Evolutionary conservation across 2,113 vertebrate genomes (phyloP).

Genomic region (Otis tarda): DNA sequence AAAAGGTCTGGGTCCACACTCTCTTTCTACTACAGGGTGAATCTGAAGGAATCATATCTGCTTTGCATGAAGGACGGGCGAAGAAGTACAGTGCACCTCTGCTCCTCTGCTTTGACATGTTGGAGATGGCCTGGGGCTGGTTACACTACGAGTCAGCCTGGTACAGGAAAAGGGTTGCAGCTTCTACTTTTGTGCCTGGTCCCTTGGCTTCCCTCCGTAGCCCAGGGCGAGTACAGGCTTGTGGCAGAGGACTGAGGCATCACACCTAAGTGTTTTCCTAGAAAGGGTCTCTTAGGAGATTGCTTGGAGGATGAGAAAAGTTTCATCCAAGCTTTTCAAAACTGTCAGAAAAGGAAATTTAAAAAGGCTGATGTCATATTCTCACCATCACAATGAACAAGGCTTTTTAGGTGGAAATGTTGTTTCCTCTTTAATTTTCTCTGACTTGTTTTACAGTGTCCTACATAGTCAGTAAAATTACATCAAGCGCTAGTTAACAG

Average conservation of each 20-base stretch:
- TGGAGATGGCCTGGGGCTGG: neutral
- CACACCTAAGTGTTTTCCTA: neutral
- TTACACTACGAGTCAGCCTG: neutral
- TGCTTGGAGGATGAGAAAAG: neutral
- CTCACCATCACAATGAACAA: neutral
- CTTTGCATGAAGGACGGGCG: neutral
- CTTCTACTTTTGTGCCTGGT: neutral
- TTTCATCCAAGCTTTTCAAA: neutral
- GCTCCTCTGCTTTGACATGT: neutral
- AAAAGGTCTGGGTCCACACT: neutral
- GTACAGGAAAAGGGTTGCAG: neutral
- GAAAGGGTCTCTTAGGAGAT: neutral
- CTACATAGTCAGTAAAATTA: neutral
- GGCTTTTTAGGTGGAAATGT: neutral
- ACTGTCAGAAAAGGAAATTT: neutral
- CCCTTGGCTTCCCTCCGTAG: neutral
- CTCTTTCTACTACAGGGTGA: accelerated
- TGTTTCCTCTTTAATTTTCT: neutral
- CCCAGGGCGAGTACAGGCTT: neutral
- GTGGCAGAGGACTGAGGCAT: neutral
- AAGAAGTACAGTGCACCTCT: neutral
- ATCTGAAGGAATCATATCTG: neutral
- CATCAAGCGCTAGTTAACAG: neutral
- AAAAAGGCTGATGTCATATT: neutral
- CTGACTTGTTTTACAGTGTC: neutral